phyloP scores from a whole-genome alignment of 1,140 invertebrate genomes.

The Penaeus indicus region DNA sequence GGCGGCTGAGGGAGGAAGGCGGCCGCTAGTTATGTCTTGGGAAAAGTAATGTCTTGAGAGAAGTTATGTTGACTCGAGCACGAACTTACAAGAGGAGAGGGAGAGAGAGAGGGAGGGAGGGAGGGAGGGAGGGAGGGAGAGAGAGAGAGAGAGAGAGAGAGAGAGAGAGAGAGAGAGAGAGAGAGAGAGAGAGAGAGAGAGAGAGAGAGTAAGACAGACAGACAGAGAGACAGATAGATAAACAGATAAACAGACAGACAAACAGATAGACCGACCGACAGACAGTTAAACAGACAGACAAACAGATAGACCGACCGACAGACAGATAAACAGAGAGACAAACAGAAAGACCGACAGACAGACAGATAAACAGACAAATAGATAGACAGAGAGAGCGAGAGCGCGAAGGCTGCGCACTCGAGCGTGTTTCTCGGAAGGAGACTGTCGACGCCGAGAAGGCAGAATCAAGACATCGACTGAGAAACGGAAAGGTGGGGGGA shows the following conservation, averaged over 20 bases:
- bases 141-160: background rate
- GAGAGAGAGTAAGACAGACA: background rate
- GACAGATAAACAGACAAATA: background rate
- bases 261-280: background rate
- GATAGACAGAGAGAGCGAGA: conserved; percentile 46
- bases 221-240: background rate
- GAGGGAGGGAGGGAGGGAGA: background rate
- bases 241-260: background rate
- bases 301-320: background rate
- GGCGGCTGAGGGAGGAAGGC: no score
- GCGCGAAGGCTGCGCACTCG: background rate
- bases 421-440: background rate
- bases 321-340: background rate
- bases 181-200: background rate
- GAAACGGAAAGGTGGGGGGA: background rate
- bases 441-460: background rate
- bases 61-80: no score
- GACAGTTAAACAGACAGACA: background rate
- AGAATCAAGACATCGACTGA: no score
- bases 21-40: no score
- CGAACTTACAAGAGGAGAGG: no score
- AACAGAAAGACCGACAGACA: background rate
- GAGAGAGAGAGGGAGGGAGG: background rate
- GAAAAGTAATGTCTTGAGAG: no score
- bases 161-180: background rate